A percentile compares a stretch with the other conserved stretches of the same genome.
phyloP scores from a whole-genome alignment of 2,888 invertebrate genomes.

The Callimorpha dominula region DNA sequence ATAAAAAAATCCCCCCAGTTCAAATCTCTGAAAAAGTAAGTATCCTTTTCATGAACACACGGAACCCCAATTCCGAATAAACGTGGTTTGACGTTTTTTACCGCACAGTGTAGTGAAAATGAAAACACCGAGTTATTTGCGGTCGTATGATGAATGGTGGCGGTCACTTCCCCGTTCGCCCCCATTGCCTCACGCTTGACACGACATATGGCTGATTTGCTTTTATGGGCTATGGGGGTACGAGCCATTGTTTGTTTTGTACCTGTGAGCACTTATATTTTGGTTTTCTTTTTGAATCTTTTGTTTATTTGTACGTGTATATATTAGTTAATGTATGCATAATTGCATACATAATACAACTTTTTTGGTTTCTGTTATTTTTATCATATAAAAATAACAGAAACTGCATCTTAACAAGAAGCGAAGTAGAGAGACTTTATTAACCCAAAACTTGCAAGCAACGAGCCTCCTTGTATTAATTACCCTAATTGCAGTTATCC shows the following conservation, averaged over 20 bases:
- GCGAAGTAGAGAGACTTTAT: background rate
- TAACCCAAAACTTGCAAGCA: background rate
- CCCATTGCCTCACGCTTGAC: slow-evolving; percentile 67
- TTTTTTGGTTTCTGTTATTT: background rate
- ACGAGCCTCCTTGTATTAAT: too few relatives aligned
- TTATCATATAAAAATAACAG: too few relatives aligned
- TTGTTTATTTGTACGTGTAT: background rate
- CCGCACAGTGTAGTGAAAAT: slow-evolving; percentile 63
- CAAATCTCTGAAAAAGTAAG: background rate
- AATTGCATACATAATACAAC: background rate
- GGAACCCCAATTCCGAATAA: slow-evolving; percentile 36
- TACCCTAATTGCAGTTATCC: too few relatives aligned
- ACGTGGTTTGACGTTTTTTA: slow-evolving; percentile 59
- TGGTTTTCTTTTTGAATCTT: slow-evolving; percentile 2
- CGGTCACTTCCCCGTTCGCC: slow-evolving; percentile 74
- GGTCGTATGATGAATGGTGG: slow-evolving; percentile 77
- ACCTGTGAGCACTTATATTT: slow-evolving; percentile 31
- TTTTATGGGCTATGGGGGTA: slow-evolving; percentile 59
- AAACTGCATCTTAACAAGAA: background rate
- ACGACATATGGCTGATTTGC: slow-evolving; percentile 80
- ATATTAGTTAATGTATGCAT: background rate
- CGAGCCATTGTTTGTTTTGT: slow-evolving; percentile 71
- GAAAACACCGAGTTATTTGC: slow-evolving; percentile 71
- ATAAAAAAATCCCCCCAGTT: background rate
- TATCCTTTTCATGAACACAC: slow-evolving; percentile 17